These are phyloP conservation scores for Gila orcuttii DNA, from an alignment of 2,113 vertebrate genomes.

Conservation along the genomic window DNA sequence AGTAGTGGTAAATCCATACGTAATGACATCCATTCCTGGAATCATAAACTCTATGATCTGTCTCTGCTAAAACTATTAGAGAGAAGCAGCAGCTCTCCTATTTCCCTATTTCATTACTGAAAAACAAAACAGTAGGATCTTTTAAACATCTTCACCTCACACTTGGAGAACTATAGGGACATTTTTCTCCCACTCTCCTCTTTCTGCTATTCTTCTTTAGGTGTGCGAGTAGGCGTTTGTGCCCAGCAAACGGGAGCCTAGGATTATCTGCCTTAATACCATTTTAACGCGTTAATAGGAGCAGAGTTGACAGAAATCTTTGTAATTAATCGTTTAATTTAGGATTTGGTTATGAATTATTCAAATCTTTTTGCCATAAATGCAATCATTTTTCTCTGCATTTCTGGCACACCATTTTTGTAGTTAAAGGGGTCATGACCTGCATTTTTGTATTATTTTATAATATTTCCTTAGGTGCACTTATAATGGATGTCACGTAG, in stretches of 20 bases:
- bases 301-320: neutral
- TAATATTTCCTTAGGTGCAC: too few species aligned
- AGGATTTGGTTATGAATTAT: neutral
- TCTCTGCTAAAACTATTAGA: slow-evolving; percentile 69
- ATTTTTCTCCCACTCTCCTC: slow-evolving; percentile 57
- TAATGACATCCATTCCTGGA: slow-evolving; percentile 69
- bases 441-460: too few species aligned
- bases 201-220: slow-evolving; percentile 58
- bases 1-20: slow-evolving; percentile 54
- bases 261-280: neutral
- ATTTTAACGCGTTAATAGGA: slow-evolving; percentile 11
- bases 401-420: neutral
- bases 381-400: neutral
- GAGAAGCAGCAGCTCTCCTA: slow-evolving; percentile 54
- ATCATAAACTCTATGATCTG: slow-evolving; percentile 64
- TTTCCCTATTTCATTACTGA: slow-evolving; percentile 63
- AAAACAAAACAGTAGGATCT: slow-evolving; percentile 61
- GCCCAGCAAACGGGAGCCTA: neutral
- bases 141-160: slow-evolving; percentile 20
- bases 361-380: neutral
- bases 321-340: slow-evolving; percentile 4
- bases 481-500: too few species aligned
- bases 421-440: neutral
- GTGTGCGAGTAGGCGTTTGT: neutral
- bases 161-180: slow-evolving; percentile 40